Evolutionary conservation across 2,888 invertebrate species (phyloP), one percentile per base, ranked within the genome.

Genomic region (Linyphia triangularis): DNA sequence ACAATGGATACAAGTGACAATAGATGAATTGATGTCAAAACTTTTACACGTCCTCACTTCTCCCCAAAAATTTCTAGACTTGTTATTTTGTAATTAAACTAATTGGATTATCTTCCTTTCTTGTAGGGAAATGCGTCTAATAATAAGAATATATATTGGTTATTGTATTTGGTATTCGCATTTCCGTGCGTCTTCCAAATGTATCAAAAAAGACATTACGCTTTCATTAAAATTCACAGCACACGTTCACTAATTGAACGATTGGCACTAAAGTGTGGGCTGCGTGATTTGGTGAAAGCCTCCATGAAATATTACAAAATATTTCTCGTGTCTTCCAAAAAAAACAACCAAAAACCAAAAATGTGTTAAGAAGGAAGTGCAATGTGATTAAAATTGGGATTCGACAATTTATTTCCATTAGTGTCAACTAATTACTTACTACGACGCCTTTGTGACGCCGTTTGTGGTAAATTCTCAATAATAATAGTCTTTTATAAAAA

Each of bases 401-500:
- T 16, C 61, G 10, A 26, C 77, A 26, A 86, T 73, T 73, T 57
- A 79, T 86, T 65, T 65, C 79, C 57, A 86, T 86, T 86, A 79
- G 72, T 67, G 79, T 79, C 79, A 86, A 28, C 63, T 86, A 86
- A 86, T 86, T 79, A 61, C 43, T 61, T 37, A 79, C 51, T 40
- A 22, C 63, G 70, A 85, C 72, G 73, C 65, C 79, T 79, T 83
- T 24, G 16, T 28, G 72, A 65, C 51, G 65, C 65, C n/a, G 16
- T 37, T 40, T 30, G 22, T 26, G 26, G 33, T 67, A 16, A 57
- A 81, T 81, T 24, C 28, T 33, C 26, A 22, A 59, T 81, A 81
- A 81, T 81, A 24, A 59, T 22, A 22, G 70, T 70, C 70, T 59
- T 28, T 19, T 16, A 9, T 51, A 6, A 59, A 81, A 79, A 81